phyloP scores from a whole-genome alignment of 2,797 vertebrate genomes.

The Siniperca undulata region DNA sequence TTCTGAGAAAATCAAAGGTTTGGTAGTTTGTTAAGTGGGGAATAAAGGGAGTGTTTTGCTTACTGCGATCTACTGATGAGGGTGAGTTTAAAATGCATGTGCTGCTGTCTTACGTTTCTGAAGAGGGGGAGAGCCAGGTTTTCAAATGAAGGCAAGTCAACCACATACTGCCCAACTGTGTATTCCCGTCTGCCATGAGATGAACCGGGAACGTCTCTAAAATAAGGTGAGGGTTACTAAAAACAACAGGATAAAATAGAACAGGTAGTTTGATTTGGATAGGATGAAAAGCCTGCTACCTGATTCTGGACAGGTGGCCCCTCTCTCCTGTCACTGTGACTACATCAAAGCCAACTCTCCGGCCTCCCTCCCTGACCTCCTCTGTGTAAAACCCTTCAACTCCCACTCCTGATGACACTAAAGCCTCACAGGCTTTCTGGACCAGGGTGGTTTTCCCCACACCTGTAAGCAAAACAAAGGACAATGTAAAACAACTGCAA shows the following conservation, averaged over 20 bases:
- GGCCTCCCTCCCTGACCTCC: slow-evolving; percentile 91
- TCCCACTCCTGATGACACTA: slow-evolving; percentile 84
- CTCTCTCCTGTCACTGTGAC: slow-evolving; percentile 91
- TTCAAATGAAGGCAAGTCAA: slow-evolving; percentile 94
- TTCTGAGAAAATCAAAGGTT: slow-evolving; percentile 67
- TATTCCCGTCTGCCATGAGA: slow-evolving; percentile 80
- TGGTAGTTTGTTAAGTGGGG: slow-evolving; percentile 65
- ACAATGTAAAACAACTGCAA: not conserved
- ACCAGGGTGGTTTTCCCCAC: slow-evolving; percentile 97
- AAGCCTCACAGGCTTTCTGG: slow-evolving; percentile 89
- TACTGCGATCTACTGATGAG: slow-evolving; percentile 67
- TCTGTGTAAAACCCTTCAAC: slow-evolving; percentile 96
- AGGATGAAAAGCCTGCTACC: slow-evolving; percentile 82
- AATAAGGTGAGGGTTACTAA: slow-evolving; percentile 36
- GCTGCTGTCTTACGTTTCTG: slow-evolving; percentile 87
- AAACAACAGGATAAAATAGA: slow-evolving; percentile 36
- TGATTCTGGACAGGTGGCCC: slow-evolving; percentile 91
- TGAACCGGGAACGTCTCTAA: slow-evolving; percentile 67
- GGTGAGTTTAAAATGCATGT: slow-evolving; percentile 33
- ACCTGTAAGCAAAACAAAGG: slow-evolving; percentile 80
- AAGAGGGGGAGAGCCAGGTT: slow-evolving; percentile 91
- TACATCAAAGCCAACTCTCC: slow-evolving; percentile 95
- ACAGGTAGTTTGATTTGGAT: slow-evolving; percentile 10
- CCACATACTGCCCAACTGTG: slow-evolving; percentile 93
- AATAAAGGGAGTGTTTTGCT: slow-evolving; percentile 32